These are phyloP conservation scores for Equus quagga DNA, from an alignment of 2,113 vertebrate species.

Conservation along the genomic window DNA sequence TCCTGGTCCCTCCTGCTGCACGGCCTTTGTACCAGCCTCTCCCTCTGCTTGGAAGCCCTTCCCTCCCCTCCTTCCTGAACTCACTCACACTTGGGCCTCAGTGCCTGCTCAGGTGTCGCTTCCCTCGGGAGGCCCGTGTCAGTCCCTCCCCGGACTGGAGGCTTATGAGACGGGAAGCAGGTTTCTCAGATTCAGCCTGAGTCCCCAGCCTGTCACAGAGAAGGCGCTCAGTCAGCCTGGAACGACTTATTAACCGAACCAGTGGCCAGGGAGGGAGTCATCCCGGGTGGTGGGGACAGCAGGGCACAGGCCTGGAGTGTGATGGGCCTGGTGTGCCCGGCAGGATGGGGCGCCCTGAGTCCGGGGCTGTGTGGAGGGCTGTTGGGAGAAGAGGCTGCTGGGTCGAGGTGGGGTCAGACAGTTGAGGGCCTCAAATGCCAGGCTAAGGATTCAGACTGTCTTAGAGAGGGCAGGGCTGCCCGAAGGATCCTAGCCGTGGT, in stretches of 20 bases:
- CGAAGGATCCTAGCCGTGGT: rapidly evolving
- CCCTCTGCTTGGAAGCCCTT: background rate
- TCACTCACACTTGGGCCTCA: background rate
- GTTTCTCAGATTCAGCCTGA: background rate
- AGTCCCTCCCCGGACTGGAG: background rate
- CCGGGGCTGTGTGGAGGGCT: background rate
- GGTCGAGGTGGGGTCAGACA: background rate
- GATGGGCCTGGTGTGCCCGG: too few relatives aligned
- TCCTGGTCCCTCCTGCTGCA: background rate
- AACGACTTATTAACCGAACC: background rate
- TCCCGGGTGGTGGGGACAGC: background rate
- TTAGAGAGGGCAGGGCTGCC: background rate
- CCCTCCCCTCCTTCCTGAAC: background rate
- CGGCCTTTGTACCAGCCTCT: background rate
- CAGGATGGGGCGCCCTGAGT: rapidly evolving
- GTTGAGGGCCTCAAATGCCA: background rate
- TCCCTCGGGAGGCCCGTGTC: background rate
- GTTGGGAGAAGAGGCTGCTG: rapidly evolving
- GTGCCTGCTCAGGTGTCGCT: background rate
- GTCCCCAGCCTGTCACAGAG: background rate
- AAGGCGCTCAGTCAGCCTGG: background rate
- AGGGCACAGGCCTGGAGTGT: background rate
- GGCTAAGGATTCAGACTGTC: background rate
- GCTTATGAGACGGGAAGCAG: background rate
- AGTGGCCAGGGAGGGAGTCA: background rate